Conservation (phyloP, 2,113 vertebrate genomes). For the Plotosus lineatus region DNA sequence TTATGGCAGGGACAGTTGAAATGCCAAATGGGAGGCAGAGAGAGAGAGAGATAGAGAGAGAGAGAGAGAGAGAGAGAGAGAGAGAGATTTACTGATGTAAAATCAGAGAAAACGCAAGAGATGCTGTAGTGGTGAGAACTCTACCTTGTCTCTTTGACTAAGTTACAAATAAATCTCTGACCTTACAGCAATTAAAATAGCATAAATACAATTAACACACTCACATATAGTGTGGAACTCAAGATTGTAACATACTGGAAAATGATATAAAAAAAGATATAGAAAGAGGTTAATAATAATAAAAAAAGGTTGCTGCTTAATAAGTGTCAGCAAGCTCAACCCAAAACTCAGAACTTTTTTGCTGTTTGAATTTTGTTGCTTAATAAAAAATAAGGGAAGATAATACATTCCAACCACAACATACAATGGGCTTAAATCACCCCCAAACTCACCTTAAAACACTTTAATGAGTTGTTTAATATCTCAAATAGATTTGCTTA, state of each 20-base stretch:
- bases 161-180: background rate
- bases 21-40: constrained; percentile 3
- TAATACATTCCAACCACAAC: background rate
- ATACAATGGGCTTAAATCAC: background rate
- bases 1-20: constrained; percentile 12
- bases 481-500: background rate
- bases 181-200: background rate
- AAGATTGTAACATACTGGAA: background rate
- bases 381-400: background rate
- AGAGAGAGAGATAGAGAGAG: background rate
- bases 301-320: background rate
- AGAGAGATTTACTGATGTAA: background rate
- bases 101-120: background rate
- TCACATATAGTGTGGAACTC: background rate
- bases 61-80: background rate
- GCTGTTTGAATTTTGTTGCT: background rate
- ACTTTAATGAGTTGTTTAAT: background rate
- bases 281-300: too few relatives aligned
- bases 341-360: background rate
- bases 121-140: background rate
- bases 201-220: background rate
- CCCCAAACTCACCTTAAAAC: background rate
- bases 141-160: background rate
- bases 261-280: too few relatives aligned
- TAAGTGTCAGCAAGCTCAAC: background rate